A percentile compares a stretch with the other conserved stretches of the same genome.
Evolutionary conservation across 2,797 vertebrate species (phyloP).

Genomic region (Ambastaia sidthimunki): DNA sequence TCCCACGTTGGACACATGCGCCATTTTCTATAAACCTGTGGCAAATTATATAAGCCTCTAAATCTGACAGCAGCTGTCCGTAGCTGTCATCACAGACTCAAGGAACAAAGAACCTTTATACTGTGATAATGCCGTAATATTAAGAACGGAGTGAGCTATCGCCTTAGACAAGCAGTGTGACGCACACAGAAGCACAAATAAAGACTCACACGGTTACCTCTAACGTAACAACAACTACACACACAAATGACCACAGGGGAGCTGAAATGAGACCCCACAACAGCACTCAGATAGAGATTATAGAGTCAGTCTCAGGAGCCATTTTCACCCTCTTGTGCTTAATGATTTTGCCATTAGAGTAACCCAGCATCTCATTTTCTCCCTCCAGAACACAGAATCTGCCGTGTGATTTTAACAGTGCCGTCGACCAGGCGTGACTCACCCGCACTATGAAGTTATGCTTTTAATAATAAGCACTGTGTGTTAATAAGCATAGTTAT

Average conservation of each 20-base stretch:
- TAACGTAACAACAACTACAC: slow-evolving; percentile 37
- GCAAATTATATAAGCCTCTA: not conserved
- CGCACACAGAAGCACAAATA: slow-evolving; percentile 13
- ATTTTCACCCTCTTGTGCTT: slow-evolving; percentile 44
- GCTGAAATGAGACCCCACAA: slow-evolving; percentile 42
- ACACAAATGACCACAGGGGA: slow-evolving; percentile 24
- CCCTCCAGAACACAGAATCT: slow-evolving; percentile 21
- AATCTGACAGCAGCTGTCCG: not conserved
- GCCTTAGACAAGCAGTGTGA: slow-evolving; percentile 15
- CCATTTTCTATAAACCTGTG: slow-evolving; percentile 9
- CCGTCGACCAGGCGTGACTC: not conserved
- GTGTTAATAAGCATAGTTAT: slow-evolving; percentile 4
- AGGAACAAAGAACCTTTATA: slow-evolving; percentile 6
- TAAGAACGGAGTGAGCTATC: slow-evolving; percentile 18
- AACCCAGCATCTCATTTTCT: slow-evolving; percentile 48
- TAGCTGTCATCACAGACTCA: not conserved
- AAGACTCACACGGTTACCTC: not conserved
- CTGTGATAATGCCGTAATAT: slow-evolving; percentile 6
- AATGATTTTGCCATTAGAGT: slow-evolving; percentile 60
- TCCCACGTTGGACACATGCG: slow-evolving; percentile 48
- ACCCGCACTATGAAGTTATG: slow-evolving; percentile 6
- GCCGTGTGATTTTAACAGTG: slow-evolving; percentile 25
- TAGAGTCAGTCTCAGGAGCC: slow-evolving; percentile 33
- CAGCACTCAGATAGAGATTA: slow-evolving; percentile 39
- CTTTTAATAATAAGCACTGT: slow-evolving; percentile 36